Conservation (phyloP, 2,888 invertebrate species). For the Leptura quadrifasciata region DNA sequence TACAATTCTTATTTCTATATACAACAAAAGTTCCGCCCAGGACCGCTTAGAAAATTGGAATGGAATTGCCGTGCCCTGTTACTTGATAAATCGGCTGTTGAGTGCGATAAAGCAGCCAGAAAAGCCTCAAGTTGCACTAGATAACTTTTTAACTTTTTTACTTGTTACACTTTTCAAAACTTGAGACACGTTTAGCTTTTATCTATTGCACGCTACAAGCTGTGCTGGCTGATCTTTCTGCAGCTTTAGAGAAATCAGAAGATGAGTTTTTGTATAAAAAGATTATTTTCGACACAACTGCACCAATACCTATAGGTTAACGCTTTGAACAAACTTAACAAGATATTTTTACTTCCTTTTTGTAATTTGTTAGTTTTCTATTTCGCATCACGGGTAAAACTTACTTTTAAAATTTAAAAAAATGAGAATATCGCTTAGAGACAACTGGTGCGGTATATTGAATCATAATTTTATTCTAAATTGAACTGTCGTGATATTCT, state of each 20-base stretch:
- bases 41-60: conserved; percentile 31
- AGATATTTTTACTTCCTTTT: not conserved
- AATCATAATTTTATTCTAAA: too few relatives aligned
- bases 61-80: conserved; percentile 38
- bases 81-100: conserved; percentile 50
- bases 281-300: not conserved
- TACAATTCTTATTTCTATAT: not conserved
- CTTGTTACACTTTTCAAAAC: conserved; percentile 55
- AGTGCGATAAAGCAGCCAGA: conserved; percentile 50
- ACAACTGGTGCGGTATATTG: too few relatives aligned
- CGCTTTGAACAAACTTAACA: not conserved
- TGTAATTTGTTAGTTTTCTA: not conserved
- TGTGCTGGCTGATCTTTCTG: conserved; percentile 45
- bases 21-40: conserved; percentile 7
- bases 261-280: conserved; percentile 43
- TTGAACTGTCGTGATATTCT: too few relatives aligned
- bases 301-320: not conserved
- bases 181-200: conserved; percentile 49
- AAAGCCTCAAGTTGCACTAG: conserved; percentile 46
- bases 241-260: conserved; percentile 45
- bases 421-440: too few relatives aligned
- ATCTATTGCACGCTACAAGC: conserved; percentile 41
- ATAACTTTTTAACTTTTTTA: conserved; percentile 55
- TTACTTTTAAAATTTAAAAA: too few relatives aligned
- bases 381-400: too few relatives aligned